Conservation (phyloP, 2,888 invertebrate genomes). For the Vandiemenella viatica region DNA sequence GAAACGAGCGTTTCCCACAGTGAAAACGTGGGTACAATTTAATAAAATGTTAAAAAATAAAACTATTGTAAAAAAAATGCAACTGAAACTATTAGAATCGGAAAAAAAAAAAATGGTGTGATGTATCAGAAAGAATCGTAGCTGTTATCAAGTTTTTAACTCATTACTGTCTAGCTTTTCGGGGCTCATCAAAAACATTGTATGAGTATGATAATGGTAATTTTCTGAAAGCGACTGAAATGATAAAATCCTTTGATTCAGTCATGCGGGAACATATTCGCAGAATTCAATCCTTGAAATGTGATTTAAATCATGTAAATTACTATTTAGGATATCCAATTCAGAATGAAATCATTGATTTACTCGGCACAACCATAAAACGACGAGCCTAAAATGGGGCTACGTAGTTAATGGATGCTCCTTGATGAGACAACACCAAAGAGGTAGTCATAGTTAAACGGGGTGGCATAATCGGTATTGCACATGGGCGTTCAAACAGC, state of each 20-base stretch:
- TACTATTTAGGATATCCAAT: neutral
- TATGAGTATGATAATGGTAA: slow-evolving; percentile 15
- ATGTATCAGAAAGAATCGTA: slow-evolving; percentile 16
- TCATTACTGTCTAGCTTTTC: slow-evolving; percentile 14
- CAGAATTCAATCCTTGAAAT: neutral
- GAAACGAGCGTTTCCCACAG: slow-evolving; percentile 13
- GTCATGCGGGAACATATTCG: slow-evolving; percentile 15
- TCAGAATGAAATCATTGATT: neutral
- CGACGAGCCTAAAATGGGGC: too few species aligned
- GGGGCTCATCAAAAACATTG: slow-evolving; percentile 10
- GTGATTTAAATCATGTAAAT: neutral
- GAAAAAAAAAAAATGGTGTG: slow-evolving; percentile 16
- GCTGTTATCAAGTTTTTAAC: slow-evolving; percentile 15
- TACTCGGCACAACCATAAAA: too few species aligned
- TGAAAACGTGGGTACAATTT: slow-evolving; percentile 13
- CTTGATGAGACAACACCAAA: too few species aligned
- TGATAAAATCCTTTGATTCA: slow-evolving; percentile 17
- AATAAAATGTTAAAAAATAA: slow-evolving; percentile 11
- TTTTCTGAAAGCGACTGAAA: slow-evolving; percentile 17
- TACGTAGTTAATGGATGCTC: too few species aligned
- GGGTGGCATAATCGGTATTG: too few species aligned
- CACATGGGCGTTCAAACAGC: too few species aligned
- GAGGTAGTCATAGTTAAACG: too few species aligned
- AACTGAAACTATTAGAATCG: slow-evolving; percentile 13
- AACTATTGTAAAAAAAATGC: slow-evolving; percentile 12